Percentiles rank a stretch among this genome's conserved stretches.
Evolutionary conservation across 1,140 invertebrate species (phyloP).

Genomic region (Neoseiulus cucumeris): DNA sequence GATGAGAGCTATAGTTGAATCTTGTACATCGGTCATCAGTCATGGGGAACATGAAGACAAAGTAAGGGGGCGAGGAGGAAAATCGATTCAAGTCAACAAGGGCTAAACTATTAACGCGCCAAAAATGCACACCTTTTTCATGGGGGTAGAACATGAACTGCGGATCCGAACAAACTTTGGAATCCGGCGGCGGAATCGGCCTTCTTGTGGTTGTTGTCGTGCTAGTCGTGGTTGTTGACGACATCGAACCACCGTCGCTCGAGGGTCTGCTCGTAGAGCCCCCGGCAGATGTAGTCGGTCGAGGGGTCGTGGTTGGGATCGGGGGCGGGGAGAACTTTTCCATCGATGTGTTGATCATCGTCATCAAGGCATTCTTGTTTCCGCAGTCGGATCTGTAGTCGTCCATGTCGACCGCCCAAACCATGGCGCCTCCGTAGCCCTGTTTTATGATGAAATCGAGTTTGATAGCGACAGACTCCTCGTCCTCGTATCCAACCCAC

Average conservation of each 20-base stretch:
- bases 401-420: conserved; percentile 40
- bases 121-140: background rate
- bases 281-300: background rate
- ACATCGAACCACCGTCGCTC: too few relatives aligned
- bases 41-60: too few relatives aligned
- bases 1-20: too few relatives aligned
- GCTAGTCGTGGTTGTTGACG: background rate
- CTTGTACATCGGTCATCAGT: too few relatives aligned
- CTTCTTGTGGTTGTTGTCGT: background rate
- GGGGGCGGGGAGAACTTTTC: background rate
- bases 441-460: conserved; percentile 22
- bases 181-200: background rate
- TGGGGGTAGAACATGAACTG: conserved; percentile 10
- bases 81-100: too few relatives aligned
- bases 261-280: too few relatives aligned
- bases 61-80: too few relatives aligned
- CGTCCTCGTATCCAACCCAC: conserved; percentile 76
- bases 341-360: conserved; percentile 17
- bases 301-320: background rate
- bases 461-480: conserved; percentile 49
- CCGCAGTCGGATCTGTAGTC: conserved; percentile 26
- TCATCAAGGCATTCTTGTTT: conserved; percentile 21
- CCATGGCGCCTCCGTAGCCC: conserved; percentile 33
- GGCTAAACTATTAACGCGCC: too few relatives aligned
- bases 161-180: background rate